phyloP scores from a whole-genome alignment of 2,797 vertebrate genomes.

The Miichthys miiuy region DNA sequence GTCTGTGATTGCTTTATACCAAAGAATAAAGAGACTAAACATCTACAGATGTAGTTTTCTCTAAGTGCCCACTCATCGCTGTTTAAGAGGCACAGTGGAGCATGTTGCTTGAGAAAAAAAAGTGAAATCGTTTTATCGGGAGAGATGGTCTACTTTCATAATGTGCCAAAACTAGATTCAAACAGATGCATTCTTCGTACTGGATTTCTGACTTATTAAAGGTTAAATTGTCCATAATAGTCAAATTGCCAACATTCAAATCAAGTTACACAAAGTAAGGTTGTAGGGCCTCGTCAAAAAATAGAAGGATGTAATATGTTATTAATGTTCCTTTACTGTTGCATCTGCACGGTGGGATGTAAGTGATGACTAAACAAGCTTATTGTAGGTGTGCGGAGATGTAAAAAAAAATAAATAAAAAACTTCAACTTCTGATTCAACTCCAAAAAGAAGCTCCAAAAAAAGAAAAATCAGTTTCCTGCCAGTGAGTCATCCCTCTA shows the following conservation, averaged over 20 bases:
- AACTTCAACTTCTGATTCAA: not conserved
- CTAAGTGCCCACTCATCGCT: not conserved
- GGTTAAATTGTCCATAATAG: not conserved
- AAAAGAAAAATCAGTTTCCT: not conserved
- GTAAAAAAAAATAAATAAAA: constrained; percentile 2
- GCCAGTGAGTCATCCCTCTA: constrained; percentile 2
- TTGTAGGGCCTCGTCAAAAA: not conserved
- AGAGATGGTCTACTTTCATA: not conserved
- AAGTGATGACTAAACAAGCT: not conserved
- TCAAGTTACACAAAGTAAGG: not conserved
- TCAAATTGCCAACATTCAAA: not conserved
- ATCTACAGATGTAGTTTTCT: constrained; percentile 19
- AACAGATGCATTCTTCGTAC: not conserved
- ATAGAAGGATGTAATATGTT: not conserved
- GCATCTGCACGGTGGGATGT: constrained; percentile 3
- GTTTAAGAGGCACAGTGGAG: not conserved
- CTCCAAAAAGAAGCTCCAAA: constrained; percentile 12
- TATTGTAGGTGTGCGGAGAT: constrained; percentile 3
- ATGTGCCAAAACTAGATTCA: not conserved
- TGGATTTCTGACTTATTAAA: not conserved
- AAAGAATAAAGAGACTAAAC: constrained; percentile 16
- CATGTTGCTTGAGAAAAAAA: not conserved
- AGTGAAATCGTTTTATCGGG: not conserved
- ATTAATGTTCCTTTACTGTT: not conserved
- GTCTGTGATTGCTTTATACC: constrained; percentile 18